phyloP scores from a whole-genome alignment of 2,797 vertebrate genomes.

The Adrianichthys oophorus region DNA sequence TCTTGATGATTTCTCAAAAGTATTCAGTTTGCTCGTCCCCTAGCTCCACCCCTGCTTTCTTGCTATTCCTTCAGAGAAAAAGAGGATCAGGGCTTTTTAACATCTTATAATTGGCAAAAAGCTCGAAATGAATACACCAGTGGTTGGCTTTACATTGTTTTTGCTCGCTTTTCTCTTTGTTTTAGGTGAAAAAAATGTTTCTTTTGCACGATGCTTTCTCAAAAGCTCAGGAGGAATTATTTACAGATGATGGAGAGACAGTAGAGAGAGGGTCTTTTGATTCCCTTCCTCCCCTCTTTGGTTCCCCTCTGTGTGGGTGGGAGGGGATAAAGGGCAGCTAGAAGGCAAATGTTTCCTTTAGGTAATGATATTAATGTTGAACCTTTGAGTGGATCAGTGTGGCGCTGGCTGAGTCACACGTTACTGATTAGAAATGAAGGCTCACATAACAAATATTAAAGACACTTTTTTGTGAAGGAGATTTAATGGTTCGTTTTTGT shows the following conservation, averaged over 20 bases:
- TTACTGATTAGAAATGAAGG: conserved; percentile 18
- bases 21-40: no score
- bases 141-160: no score
- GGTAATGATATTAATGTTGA: conserved; percentile 73
- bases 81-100: no score
- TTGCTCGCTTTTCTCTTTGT: background rate
- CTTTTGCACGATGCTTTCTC: background rate
- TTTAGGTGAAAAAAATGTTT: conserved; percentile 8
- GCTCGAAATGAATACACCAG: no score
- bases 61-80: no score
- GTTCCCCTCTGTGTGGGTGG: conserved; percentile 32
- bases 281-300: conserved; percentile 5
- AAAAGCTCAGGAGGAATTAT: background rate
- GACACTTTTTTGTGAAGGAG: conserved; percentile 3
- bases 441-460: background rate
- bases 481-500: conserved; percentile 1
- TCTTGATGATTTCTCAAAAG: no score
- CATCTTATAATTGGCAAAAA: no score
- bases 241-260: conserved; percentile 21
- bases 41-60: no score
- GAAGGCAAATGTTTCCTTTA: conserved; percentile 31
- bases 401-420: conserved; percentile 46
- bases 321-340: conserved; percentile 42
- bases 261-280: conserved; percentile 20
- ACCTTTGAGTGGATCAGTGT: conserved; percentile 38